Percentiles rank a stretch among this genome's conserved stretches.
Evolutionary conservation across 2,113 vertebrate genomes (phyloP).

Genomic region (Tragelaphus buxtoni): DNA sequence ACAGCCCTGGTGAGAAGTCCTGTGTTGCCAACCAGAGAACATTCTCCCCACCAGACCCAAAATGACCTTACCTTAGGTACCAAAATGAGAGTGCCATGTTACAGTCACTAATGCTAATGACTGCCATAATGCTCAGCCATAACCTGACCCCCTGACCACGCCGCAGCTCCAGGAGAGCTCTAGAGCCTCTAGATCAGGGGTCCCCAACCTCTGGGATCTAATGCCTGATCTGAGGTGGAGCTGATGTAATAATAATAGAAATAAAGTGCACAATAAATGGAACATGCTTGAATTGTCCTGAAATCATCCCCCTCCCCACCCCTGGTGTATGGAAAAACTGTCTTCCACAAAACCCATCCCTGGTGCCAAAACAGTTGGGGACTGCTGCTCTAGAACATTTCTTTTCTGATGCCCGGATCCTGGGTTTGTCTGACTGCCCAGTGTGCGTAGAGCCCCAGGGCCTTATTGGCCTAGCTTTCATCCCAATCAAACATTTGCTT

Average conservation of each 20-base stretch:
- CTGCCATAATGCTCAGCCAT: not conserved
- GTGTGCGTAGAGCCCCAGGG: not conserved
- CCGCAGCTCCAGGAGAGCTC: not conserved
- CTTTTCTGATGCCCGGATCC: slow-evolving; percentile 9
- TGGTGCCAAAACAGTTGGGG: not conserved
- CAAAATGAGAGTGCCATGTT: not conserved
- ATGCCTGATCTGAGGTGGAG: not conserved
- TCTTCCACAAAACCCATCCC: not conserved
- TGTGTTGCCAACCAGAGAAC: not conserved
- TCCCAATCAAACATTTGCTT: slow-evolving; percentile 63
- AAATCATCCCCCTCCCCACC: not conserved
- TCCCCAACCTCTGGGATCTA: not conserved
- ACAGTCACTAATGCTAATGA: not conserved
- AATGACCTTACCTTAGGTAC: not conserved
- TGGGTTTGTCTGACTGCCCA: not conserved
- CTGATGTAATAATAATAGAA: not conserved
- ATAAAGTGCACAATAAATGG: not conserved
- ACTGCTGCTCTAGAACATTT: not conserved
- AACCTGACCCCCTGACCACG: not conserved
- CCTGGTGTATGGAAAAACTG: not conserved
- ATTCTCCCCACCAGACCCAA: not conserved
- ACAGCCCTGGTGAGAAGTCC: not conserved
- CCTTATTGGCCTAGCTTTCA: not conserved
- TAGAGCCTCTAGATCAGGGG: not conserved
- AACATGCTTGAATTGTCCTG: not conserved